A percentile compares a stretch with the other conserved stretches of the same genome.
Conservation (phyloP, 2,888 invertebrate genomes). For the Siphlonurus alternatus region DNA sequence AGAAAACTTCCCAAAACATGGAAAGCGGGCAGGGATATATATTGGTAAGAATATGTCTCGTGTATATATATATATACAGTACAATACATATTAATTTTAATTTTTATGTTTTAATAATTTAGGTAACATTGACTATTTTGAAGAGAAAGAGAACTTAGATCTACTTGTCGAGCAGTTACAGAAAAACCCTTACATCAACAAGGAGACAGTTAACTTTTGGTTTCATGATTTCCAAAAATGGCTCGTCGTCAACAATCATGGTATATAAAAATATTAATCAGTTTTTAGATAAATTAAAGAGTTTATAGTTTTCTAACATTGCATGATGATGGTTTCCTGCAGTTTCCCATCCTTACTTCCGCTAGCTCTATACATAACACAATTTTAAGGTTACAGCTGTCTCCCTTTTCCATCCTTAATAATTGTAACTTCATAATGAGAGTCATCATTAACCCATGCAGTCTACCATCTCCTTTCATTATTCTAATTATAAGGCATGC, state of each 20-base stretch:
- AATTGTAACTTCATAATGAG: no score
- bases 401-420: no score
- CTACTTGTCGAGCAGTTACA: conserved; percentile 19
- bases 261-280: no score
- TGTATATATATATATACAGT: background rate
- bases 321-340: no score
- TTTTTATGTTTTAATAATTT: conserved; percentile 7
- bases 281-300: no score
- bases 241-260: conserved; percentile 17
- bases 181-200: conserved; percentile 23
- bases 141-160: conserved; percentile 20
- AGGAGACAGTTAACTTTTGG: conserved; percentile 24
- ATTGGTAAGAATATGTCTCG: conserved; percentile 15
- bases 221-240: conserved; percentile 23
- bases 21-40: conserved; percentile 24
- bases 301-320: no score
- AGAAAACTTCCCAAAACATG: conserved; percentile 24
- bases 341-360: no score
- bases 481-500: no score
- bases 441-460: no score
- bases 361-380: no score
- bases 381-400: no score
- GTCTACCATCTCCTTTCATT: no score
- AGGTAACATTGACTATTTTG: conserved; percentile 24
- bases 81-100: background rate